Evolutionary conservation across 2,888 invertebrate species (phyloP), one percentile per base, ranked within the genome.

Genomic region (Macropis europaea): DNA sequence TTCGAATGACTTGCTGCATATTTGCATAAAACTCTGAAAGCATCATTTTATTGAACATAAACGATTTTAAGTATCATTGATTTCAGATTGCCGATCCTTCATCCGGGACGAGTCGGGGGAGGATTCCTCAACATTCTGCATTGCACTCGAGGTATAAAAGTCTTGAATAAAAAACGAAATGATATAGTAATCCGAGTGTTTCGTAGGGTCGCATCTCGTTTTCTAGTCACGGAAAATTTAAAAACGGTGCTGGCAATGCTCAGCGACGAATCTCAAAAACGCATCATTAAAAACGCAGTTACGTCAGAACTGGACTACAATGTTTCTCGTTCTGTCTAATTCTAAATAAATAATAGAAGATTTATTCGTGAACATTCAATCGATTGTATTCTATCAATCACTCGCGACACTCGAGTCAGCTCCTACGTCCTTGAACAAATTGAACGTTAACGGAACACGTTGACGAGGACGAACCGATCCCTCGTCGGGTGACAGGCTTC

Each of bases 91-190:
- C n/a, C n/a, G n/a, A n/a, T n/a, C n/a, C n/a, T n/a, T n/a, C n/a
- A n/a, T n/a, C n/a, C n/a, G n/a, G n/a, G n/a, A n/a, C n/a, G n/a
- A n/a, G n/a, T n/a, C n/a, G n/a, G n/a, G n/a, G n/a, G 22, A 47
- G 15, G 30, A 38, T 9, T 15, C 22, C 30, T 17, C 17, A 26
- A 13, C 19, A 36, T n/a, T 22, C 3, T 9, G 1, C 15, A 9
- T 34, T 13, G 34, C 13, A 5, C 3, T 17, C 4, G n/a, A 15
- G 19, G 26, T 32, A 19, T 3, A 26, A 28, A 7, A 19, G 26
- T 59, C 28, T 70, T 6, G 57, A 50, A 70, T 50, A 24, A 56
- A 43, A 56, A 42, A 30, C 32, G 56, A 56, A 43, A 56, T 22
- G 42, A 17, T 17, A n/a, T n/a, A n/a, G 43, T 24, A 34, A 3